Percentiles rank a stretch among this genome's conserved stretches.
phyloP scores from a whole-genome alignment of 2,113 vertebrate species.

The Bubalus kerabau region DNA sequence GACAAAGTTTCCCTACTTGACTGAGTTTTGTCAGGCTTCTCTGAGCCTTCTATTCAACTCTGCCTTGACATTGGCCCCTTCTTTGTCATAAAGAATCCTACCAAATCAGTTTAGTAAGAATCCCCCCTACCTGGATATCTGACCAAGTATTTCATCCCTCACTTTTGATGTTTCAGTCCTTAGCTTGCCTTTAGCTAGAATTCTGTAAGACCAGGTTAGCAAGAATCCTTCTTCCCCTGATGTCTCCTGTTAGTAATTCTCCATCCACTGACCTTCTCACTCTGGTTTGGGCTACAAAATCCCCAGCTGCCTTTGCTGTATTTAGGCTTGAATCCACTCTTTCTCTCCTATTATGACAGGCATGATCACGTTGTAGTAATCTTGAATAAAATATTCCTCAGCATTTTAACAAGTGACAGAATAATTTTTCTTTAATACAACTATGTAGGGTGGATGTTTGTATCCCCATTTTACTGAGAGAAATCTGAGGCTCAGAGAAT shows the following conservation, averaged over 20 bases:
- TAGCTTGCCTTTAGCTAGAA: not conserved
- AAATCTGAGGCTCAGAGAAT: conserved; percentile 22
- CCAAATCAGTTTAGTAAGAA: not conserved
- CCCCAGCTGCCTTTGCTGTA: not conserved
- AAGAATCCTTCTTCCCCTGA: not conserved
- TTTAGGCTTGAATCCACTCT: not conserved
- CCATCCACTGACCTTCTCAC: not conserved
- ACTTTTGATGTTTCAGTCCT: not conserved
- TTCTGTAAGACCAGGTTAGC: not conserved
- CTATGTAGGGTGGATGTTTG: not conserved
- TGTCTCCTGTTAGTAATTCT: not conserved
- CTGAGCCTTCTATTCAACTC: not conserved
- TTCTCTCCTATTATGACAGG: not conserved
- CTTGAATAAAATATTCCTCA: not conserved
- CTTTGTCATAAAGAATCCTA: not conserved
- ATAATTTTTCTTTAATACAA: not conserved
- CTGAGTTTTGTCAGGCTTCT: not conserved
- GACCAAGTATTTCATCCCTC: not conserved
- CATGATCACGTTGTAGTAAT: not conserved
- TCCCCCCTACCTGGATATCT: not conserved
- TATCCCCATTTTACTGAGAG: not conserved
- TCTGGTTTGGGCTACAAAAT: not conserved
- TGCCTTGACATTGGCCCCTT: not conserved
- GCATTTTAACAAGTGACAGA: not conserved
- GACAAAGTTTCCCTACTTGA: not conserved